phyloP scores from a whole-genome alignment of 2,888 invertebrate genomes.

The Scotopteryx bipunctaria region DNA sequence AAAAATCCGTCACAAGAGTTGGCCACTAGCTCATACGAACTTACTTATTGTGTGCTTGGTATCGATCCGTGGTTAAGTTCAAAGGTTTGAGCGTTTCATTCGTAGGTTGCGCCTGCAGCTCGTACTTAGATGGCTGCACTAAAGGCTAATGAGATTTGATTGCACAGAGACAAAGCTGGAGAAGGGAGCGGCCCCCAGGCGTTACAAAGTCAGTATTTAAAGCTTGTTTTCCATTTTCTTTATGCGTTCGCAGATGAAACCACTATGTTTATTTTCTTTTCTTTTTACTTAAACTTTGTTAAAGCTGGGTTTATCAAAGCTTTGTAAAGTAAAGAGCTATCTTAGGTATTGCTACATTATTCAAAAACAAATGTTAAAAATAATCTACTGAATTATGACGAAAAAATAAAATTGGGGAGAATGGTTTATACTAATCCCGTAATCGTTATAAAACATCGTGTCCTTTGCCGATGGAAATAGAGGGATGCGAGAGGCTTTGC shows the following conservation, averaged over 20 bases:
- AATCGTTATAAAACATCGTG: constrained; percentile 8
- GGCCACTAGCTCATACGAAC: too few relatives aligned
- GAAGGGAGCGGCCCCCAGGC: constrained; percentile 42
- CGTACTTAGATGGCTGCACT: constrained; percentile 19
- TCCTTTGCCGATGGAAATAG: constrained; percentile 10
- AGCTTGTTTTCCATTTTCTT: constrained; percentile 51
- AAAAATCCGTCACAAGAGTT: too few relatives aligned
- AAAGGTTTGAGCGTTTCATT: constrained; percentile 27
- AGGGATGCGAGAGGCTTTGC: constrained; percentile 43
- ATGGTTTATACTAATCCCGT: background rate
- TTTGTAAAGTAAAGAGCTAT: too few relatives aligned
- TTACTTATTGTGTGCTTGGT: constrained; percentile 9
- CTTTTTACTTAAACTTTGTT: constrained; percentile 34
- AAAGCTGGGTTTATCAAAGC: background rate
- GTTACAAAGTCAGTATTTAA: constrained; percentile 36
- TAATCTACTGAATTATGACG: too few relatives aligned
- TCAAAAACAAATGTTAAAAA: too few relatives aligned
- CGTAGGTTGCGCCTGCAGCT: constrained; percentile 20
- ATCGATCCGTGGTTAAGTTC: constrained; percentile 22
- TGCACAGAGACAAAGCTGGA: constrained; percentile 51
- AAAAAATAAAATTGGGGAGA: constrained; percentile 9
- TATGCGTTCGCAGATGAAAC: constrained; percentile 44
- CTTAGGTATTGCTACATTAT: too few relatives aligned
- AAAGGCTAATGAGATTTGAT: constrained; percentile 58
- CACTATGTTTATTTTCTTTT: constrained; percentile 57